A percentile compares a stretch with the other conserved stretches of the same genome.
Evolutionary conservation across 1,140 invertebrate species (phyloP).

Genomic region (Agrypnia vestita): DNA sequence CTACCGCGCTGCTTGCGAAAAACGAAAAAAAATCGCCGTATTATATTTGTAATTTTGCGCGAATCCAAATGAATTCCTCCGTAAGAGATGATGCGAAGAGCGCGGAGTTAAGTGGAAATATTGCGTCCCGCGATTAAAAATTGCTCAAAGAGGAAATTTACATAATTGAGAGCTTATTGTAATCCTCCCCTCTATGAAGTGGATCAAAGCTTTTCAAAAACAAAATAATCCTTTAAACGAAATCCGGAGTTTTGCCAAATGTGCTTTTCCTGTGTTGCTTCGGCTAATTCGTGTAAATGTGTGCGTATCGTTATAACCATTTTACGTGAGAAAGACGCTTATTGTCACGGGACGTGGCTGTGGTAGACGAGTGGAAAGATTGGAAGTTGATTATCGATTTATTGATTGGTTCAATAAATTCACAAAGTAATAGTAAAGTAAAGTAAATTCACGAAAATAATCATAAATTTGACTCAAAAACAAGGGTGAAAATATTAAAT

Average conservation of each 20-base stretch:
- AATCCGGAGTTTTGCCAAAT: constrained; percentile 20
- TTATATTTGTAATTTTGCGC: no score
- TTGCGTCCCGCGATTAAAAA: constrained; percentile 29
- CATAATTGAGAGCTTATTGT: constrained; percentile 37
- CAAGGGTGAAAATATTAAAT: no score
- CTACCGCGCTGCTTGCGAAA: no score
- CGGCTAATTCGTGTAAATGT: neutral
- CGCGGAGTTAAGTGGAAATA: neutral
- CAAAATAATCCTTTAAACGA: neutral
- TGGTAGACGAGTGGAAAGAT: no score
- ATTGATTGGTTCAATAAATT: no score
- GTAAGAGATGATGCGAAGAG: neutral
- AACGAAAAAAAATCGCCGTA: no score
- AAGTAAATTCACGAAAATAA: no score
- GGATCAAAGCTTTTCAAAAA: constrained; percentile 40
- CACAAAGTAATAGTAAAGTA: no score
- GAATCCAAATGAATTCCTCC: neutral
- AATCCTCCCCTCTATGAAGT: constrained; percentile 19
- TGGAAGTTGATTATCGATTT: no score
- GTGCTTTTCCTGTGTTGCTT: neutral
- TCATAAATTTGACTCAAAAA: no score
- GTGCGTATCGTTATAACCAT: neutral
- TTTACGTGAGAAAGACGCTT: neutral
- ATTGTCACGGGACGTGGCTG: neutral
- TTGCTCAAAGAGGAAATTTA: constrained; percentile 35